Evolutionary conservation across 2,113 vertebrate species (phyloP), one percentile per base, ranked within the genome.

Genomic region (Psammodynastes pulverulentus): DNA sequence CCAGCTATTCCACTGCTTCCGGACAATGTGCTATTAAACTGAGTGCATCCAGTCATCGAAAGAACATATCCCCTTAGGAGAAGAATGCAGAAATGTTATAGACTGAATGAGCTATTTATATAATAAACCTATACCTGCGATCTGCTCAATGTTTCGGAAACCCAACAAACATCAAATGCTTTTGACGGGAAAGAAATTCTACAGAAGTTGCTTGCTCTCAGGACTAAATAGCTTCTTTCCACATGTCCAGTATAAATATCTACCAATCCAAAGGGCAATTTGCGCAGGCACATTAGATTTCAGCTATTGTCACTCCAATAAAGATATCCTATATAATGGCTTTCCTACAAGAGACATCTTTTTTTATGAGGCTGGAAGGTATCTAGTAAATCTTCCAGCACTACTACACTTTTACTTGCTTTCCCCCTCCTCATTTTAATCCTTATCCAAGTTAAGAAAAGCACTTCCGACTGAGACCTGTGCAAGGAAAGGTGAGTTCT

Each of bases 21-120:
- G 89, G 94, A 93, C 95, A 94, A 52, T 92, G 91, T 95, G 87
- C 91, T 94, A 0, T 95, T 94, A 93, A 95, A 87, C 90, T 15
- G 52, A 88, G 84, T 87, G 52, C 26, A 85, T 90, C 53, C 85
- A 93, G 84, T 19, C 90, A 48, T 15, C 24, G 67, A 85, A 93
- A 88, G 84, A 94, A 23, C 90, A 89, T 13, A 88, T 84, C 90
- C 90, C 62, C 93, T 92, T 90, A 92, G 95, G 91, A 84, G 90
- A 56, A 84, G 86, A 89, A 84, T 89, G 58, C 72, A 94, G 94
- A 17, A 90, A 85, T 87, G 1, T 95, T 94, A 91, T 87, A 9
- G 91, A 43, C 19, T 79, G 72, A 94, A 52, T 90, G 52, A 87
- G 94, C 92, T 94, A 0, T 95, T 94, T 94, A 24, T 93, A 84